Evolutionary conservation across 1,140 invertebrate genomes (phyloP).

Genomic region (Whitmania pigra): DNA sequence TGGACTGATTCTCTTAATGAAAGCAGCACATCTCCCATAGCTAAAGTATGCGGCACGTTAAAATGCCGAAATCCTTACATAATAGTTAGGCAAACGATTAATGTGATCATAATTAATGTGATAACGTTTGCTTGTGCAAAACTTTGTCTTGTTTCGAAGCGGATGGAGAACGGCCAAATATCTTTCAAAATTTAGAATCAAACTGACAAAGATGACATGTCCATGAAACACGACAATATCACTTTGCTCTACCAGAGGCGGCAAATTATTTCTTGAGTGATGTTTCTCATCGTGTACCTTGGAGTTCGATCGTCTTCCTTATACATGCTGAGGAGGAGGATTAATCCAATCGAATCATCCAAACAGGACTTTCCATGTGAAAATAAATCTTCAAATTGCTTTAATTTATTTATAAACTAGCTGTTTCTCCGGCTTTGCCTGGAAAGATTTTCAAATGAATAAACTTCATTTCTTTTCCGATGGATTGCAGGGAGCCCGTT

Average conservation of each 20-base stretch:
- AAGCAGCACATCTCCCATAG: too few species aligned
- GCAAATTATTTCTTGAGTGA: conserved; percentile 14
- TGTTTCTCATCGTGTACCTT: not conserved
- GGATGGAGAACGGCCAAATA: conserved; percentile 23
- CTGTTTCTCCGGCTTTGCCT: too few species aligned
- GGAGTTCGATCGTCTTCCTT: too few species aligned
- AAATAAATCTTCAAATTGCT: too few species aligned
- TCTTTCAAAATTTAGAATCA: conserved; percentile 21
- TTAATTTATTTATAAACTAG: too few species aligned
- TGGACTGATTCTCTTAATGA: too few species aligned
- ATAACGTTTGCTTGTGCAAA: not conserved
- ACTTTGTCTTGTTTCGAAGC: conserved; percentile 12
- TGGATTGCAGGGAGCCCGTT: too few species aligned
- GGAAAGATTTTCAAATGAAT: too few species aligned
- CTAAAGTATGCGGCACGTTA: conserved; percentile 11
- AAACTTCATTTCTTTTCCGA: too few species aligned
- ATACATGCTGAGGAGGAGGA: conserved; percentile 5
- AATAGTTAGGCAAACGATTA: not conserved
- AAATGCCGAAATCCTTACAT: not conserved
- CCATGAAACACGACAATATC: conserved; percentile 13
- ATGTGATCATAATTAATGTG: not conserved
- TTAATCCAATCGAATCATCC: conserved; percentile 14
- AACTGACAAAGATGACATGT: conserved; percentile 19
- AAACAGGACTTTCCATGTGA: conserved; percentile 13
- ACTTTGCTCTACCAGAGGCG: conserved; percentile 17